These are phyloP conservation scores for Campopleginae sp. DNA, from an alignment of 2,888 invertebrate genomes.

Conservation along the genomic window DNA sequence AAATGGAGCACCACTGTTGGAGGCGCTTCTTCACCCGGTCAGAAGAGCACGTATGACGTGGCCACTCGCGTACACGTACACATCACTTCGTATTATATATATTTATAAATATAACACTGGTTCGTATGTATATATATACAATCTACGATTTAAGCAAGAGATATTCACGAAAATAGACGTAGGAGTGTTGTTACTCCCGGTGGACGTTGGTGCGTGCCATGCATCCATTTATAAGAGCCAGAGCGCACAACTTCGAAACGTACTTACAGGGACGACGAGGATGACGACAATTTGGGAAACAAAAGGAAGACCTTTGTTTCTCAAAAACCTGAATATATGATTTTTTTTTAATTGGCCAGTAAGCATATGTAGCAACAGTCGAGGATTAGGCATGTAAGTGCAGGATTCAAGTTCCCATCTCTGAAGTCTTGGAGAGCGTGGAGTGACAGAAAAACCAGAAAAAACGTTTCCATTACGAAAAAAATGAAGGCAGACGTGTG, in stretches of 20 bases:
- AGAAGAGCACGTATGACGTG: slow-evolving; percentile 51
- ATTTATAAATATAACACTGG: slow-evolving; percentile 23
- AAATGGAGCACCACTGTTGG: slow-evolving; percentile 45
- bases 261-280: background rate
- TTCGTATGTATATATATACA: background rate
- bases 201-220: slow-evolving; percentile 34
- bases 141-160: background rate
- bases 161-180: slow-evolving; percentile 42
- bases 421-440: background rate
- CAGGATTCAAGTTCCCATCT: slow-evolving; percentile 50
- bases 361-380: background rate
- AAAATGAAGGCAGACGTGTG: slow-evolving; percentile 30
- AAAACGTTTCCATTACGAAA: slow-evolving; percentile 27
- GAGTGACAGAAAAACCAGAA: slow-evolving; percentile 10
- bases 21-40: slow-evolving; percentile 47
- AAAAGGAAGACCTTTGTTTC: slow-evolving; percentile 8
- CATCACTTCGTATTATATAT: background rate
- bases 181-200: slow-evolving; percentile 17
- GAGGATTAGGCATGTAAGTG: slow-evolving; percentile 2
- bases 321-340: background rate
- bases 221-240: slow-evolving; percentile 35
- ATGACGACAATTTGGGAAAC: background rate
- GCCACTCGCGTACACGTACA: slow-evolving; percentile 24
- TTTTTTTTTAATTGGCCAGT: slow-evolving; percentile 42
- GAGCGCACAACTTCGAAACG: slow-evolving; percentile 3